These are phyloP conservation scores for Rhodophaea formosa DNA, from an alignment of 2,888 invertebrate genomes.

Conservation along the genomic window DNA sequence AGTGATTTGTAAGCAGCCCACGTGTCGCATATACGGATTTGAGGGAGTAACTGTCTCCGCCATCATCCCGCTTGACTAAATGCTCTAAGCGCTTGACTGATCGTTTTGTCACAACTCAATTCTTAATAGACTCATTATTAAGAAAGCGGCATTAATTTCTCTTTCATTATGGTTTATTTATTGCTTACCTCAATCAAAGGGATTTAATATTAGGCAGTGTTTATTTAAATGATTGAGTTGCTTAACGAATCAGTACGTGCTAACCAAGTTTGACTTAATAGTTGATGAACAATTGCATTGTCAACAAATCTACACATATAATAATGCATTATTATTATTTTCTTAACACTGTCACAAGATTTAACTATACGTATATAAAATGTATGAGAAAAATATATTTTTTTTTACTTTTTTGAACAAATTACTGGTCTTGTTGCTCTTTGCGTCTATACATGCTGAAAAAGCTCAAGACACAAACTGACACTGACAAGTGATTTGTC, in stretches of 20 bases:
- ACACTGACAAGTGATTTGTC: slow-evolving; percentile 49
- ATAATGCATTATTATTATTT: no score
- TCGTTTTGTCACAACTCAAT: slow-evolving; percentile 39
- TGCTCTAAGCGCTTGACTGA: slow-evolving; percentile 59
- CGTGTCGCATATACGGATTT: slow-evolving; percentile 54
- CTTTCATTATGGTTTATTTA: slow-evolving; percentile 5
- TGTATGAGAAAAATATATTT: no score
- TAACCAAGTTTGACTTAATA: no score
- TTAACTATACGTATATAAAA: no score
- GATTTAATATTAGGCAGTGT: no score
- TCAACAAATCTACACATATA: no score
- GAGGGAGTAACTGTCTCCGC: slow-evolving; percentile 39
- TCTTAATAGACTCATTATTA: slow-evolving; percentile 37
- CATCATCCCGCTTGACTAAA: slow-evolving; percentile 53
- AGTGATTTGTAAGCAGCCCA: slow-evolving; percentile 44
- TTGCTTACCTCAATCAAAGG: not conserved
- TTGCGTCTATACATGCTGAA: not conserved
- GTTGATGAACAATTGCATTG: no score
- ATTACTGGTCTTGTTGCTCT: no score
- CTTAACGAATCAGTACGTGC: no score
- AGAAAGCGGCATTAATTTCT: not conserved
- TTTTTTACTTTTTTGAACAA: no score
- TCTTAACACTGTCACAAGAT: no score
- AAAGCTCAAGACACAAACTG: slow-evolving; percentile 21
- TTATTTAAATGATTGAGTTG: no score